Evolutionary conservation across 2,888 invertebrate genomes (phyloP).

Genomic region (Euphydryas editha): DNA sequence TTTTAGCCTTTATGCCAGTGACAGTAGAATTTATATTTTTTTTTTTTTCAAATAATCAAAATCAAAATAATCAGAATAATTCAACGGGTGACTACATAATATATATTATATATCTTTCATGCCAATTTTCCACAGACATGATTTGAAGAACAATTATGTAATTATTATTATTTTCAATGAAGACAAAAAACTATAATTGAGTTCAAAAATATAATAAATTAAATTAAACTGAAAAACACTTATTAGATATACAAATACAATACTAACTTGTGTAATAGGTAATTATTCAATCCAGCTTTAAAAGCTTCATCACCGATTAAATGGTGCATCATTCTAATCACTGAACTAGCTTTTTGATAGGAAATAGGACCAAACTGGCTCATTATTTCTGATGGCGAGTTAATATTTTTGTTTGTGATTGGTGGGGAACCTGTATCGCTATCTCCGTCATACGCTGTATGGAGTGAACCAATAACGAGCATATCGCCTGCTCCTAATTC

Average conservation of each 20-base stretch:
- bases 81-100: too few species aligned
- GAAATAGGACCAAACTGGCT: conserved; percentile 86
- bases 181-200: too few species aligned
- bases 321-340: conserved; percentile 78
- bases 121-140: too few species aligned
- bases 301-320: conserved; percentile 68
- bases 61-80: too few species aligned
- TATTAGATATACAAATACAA: not conserved
- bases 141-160: too few species aligned
- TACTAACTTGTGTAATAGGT: conserved; percentile 79
- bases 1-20: too few species aligned
- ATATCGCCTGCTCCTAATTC: conserved; percentile 85
- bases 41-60: too few species aligned
- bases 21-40: too few species aligned
- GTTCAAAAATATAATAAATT: too few species aligned
- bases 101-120: too few species aligned
- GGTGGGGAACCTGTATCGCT: conserved; percentile 77
- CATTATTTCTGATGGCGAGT: conserved; percentile 84
- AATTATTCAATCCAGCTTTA: conserved; percentile 55
- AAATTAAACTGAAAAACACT: too few species aligned
- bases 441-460: conserved; percentile 85
- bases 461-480: conserved; percentile 85
- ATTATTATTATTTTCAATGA: too few species aligned
- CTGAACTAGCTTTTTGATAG: conserved; percentile 86
- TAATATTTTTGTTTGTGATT: conserved; percentile 82